These are phyloP conservation scores for Cebus imitator DNA, from an alignment of 2,113 vertebrate genomes.

Conservation along the genomic window DNA sequence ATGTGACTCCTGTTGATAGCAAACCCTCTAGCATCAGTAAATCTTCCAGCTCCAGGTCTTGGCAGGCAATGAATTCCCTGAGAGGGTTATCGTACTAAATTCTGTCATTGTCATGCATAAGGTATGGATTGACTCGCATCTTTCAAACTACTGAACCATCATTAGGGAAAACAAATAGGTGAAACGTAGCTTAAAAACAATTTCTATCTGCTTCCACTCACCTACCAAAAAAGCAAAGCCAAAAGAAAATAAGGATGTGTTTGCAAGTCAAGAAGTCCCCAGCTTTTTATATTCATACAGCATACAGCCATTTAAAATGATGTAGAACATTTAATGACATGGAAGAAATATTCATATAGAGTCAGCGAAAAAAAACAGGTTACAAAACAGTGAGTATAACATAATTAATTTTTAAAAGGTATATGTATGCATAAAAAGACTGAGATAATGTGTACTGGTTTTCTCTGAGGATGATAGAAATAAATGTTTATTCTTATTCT, in stretches of 20 bases:
- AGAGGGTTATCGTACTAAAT: constrained; percentile 56
- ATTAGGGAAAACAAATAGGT: background rate
- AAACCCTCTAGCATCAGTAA: constrained; percentile 39
- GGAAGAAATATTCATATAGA: background rate
- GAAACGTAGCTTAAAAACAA: constrained; percentile 29
- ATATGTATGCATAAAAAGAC: background rate
- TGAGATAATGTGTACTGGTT: background rate
- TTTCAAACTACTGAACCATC: constrained; percentile 43
- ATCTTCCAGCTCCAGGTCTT: constrained; percentile 31
- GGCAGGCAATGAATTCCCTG: constrained; percentile 63
- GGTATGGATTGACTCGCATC: constrained; percentile 16
- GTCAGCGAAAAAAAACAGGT: background rate
- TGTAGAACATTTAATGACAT: constrained; percentile 31
- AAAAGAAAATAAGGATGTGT: background rate
- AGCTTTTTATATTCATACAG: constrained; percentile 19
- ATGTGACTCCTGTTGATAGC: constrained; percentile 36
- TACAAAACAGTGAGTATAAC: background rate
- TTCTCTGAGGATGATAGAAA: background rate
- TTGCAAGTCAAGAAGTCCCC: background rate
- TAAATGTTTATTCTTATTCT: background rate
- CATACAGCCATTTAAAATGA: constrained; percentile 22
- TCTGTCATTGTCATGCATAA: constrained; percentile 31
- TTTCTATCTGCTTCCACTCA: background rate
- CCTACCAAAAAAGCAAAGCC: background rate
- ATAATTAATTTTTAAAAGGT: constrained; percentile 40